A percentile compares a stretch with the other conserved stretches of the same genome.
Conservation (phyloP, 2,113 vertebrate genomes). For the Ctenodactylus gundi region DNA sequence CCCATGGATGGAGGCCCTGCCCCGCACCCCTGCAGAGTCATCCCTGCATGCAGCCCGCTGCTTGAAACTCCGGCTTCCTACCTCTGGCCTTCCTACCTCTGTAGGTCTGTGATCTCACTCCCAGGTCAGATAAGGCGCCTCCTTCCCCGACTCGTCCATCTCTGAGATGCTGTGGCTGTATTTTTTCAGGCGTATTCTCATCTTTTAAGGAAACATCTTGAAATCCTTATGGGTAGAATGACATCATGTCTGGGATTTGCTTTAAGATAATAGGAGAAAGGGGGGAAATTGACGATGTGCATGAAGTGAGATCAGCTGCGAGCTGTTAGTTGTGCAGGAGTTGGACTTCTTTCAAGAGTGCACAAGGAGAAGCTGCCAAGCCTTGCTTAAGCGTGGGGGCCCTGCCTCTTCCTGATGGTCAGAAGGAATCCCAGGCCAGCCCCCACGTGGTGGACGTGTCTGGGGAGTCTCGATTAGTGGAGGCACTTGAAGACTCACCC, state of each 20-base stretch:
- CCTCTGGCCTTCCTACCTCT: not conserved
- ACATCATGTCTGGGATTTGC: constrained; percentile 7
- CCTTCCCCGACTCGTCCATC: not conserved
- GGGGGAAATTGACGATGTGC: not conserved
- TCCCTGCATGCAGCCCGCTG: not conserved
- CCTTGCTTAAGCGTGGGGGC: not conserved
- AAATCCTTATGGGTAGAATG: constrained; percentile 2
- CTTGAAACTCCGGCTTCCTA: not conserved
- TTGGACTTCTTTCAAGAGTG: not conserved
- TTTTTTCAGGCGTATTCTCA: not conserved
- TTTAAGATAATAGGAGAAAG: not conserved
- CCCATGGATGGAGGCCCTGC: not conserved
- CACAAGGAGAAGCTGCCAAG: not conserved
- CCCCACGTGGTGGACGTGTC: accelerated
- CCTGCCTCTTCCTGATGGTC: not conserved
- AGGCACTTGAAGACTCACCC: not conserved
- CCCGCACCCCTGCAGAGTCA: not conserved
- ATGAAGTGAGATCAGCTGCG: not conserved
- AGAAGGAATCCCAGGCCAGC: not conserved
- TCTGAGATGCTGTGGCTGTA: not conserved
- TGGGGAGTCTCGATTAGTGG: no score
- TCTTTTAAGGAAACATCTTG: not conserved
- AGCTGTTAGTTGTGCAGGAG: not conserved
- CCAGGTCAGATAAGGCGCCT: not conserved
- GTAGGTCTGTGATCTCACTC: not conserved